phyloP scores from a whole-genome alignment of 2,113 vertebrate species.

The Heterotis niloticus region DNA sequence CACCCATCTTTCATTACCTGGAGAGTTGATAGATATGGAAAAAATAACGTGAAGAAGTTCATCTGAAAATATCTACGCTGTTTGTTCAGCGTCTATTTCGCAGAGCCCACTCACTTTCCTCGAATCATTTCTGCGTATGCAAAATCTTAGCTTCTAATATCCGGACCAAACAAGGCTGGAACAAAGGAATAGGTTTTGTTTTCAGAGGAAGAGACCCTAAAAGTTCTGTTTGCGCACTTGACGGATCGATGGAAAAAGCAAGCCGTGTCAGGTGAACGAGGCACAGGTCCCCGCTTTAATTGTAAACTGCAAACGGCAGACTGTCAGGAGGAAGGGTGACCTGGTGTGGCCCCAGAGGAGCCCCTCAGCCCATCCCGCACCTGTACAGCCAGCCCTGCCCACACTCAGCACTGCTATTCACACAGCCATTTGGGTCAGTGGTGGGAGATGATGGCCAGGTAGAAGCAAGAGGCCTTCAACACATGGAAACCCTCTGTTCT shows the following conservation, averaged over 20 bases:
- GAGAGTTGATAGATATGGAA: conserved; percentile 46
- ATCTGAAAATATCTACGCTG: conserved; percentile 13
- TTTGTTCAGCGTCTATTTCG: conserved; percentile 46
- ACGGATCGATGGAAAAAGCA: conserved; percentile 57
- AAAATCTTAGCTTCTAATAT: conserved; percentile 43
- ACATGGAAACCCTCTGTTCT: no score
- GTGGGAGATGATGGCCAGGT: no score
- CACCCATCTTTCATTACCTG: conserved; percentile 29
- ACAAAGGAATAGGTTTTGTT: conserved; percentile 36
- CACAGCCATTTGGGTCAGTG: no score
- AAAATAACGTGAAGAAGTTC: conserved; percentile 17
- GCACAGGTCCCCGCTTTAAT: conserved; percentile 35
- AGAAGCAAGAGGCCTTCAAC: no score
- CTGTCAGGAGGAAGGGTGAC: conserved; percentile 34
- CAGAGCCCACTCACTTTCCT: background rate
- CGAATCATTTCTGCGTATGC: conserved; percentile 34
- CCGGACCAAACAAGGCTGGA: conserved; percentile 36
- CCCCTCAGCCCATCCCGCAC: conserved; percentile 19
- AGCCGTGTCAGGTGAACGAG: conserved; percentile 24
- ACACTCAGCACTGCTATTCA: no score
- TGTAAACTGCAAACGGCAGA: conserved; percentile 42
- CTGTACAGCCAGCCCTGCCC: conserved; percentile 13
- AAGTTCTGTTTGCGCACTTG: conserved; percentile 46
- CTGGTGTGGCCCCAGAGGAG: conserved; percentile 18
- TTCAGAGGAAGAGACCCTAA: conserved; percentile 20